phyloP scores from a whole-genome alignment of 2,797 vertebrate genomes.

The Lutjanus campechanus region DNA sequence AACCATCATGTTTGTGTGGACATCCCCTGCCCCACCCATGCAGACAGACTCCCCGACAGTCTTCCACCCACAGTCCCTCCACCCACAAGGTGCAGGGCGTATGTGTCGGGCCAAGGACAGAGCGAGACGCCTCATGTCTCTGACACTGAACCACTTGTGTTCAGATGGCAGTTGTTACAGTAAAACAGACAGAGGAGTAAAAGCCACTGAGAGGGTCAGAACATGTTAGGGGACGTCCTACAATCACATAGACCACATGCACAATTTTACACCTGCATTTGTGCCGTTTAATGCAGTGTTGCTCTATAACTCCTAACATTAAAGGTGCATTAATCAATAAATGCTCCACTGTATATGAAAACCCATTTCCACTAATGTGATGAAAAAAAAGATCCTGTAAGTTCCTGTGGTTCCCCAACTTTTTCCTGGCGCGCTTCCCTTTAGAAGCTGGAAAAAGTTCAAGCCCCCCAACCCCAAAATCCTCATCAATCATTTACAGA shows the following conservation, averaged over 20 bases:
- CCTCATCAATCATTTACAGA: too few relatives aligned
- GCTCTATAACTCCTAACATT: not conserved
- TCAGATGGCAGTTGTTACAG: slow-evolving; percentile 25
- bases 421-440: too few relatives aligned
- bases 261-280: not conserved
- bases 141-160: slow-evolving; percentile 15
- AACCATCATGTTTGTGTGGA: slow-evolving; percentile 62
- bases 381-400: too few relatives aligned
- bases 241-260: slow-evolving; percentile 39
- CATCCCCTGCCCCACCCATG: slow-evolving; percentile 59
- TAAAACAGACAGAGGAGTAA: slow-evolving; percentile 37
- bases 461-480: too few relatives aligned
- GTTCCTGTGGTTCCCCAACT: too few relatives aligned
- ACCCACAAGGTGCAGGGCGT: slow-evolving; percentile 43
- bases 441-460: too few relatives aligned
- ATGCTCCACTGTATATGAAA: accelerated
- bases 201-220: slow-evolving; percentile 62
- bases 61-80: slow-evolving; percentile 41
- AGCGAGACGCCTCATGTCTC: not conserved
- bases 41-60: slow-evolving; percentile 58
- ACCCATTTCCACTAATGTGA: too few relatives aligned
- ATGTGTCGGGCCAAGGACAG: not conserved
- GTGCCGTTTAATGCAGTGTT: not conserved
- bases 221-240: slow-evolving; percentile 24
- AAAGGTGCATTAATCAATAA: not conserved